These are phyloP conservation scores for Ruditapes philippinarum DNA, from an alignment of 1,140 invertebrate genomes.

Conservation along the genomic window DNA sequence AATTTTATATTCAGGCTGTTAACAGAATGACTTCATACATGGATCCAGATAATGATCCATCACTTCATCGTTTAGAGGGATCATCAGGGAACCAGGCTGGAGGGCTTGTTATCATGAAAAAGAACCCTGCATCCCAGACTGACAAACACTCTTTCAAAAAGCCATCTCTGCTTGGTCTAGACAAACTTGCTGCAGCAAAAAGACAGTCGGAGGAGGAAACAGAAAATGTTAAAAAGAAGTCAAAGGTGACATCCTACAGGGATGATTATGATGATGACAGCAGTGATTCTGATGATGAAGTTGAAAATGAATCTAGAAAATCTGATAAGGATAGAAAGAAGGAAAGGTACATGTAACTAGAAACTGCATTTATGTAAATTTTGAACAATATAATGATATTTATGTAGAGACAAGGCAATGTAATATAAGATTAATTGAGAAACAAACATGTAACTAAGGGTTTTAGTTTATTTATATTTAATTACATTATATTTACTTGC, in stretches of 20 bases:
- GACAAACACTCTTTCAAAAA: conserved; percentile 90
- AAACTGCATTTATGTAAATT: too few species aligned
- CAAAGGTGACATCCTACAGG: conserved; percentile 86
- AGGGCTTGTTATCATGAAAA: conserved; percentile 94
- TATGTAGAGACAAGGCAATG: too few species aligned
- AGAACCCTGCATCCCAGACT: conserved; percentile 84
- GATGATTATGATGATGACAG: conserved; percentile 89
- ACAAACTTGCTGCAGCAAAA: conserved; percentile 91
- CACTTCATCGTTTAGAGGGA: conserved; percentile 94
- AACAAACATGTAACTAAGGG: too few species aligned
- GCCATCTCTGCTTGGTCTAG: conserved; percentile 94
- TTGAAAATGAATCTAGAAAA: conserved; percentile 63
- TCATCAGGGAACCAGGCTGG: conserved; percentile 91
- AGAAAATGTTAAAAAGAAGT: conserved; percentile 86
- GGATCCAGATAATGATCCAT: conserved; percentile 77
- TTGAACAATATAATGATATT: too few species aligned
- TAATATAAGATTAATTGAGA: too few species aligned
- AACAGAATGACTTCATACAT: conserved; percentile 42
- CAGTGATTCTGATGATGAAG: conserved; percentile 26
- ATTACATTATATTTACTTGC: too few species aligned
- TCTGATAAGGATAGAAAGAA: conserved; percentile 42
- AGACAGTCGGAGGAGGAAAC: conserved; percentile 88
- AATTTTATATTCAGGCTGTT: not conserved
- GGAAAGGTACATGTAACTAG: conserved; percentile 14
- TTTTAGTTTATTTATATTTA: too few species aligned